Conservation (phyloP, 1,140 invertebrate species). For the Drosophila prosaltans region DNA sequence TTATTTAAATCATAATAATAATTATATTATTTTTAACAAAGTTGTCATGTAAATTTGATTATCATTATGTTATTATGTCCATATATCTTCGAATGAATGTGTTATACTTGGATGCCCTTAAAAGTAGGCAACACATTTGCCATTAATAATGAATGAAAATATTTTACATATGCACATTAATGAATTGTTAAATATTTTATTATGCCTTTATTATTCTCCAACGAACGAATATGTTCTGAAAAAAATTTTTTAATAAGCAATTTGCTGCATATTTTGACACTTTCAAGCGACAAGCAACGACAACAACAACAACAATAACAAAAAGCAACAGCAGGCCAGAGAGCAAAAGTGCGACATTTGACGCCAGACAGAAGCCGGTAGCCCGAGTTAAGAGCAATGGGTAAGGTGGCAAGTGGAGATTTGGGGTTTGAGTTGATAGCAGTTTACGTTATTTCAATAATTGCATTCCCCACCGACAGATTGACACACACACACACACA, state of each 20-base stretch:
- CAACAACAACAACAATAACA: slow-evolving; percentile 34
- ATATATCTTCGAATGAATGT: background rate
- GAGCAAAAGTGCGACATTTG: slow-evolving; percentile 76
- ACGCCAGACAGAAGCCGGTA: slow-evolving; percentile 42
- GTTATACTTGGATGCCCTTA: background rate
- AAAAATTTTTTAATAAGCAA: slow-evolving; percentile 30
- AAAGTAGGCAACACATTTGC: slow-evolving; percentile 17
- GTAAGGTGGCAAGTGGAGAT: slow-evolving; percentile 2
- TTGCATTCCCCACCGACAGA: slow-evolving; percentile 55
- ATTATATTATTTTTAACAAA: too few relatives aligned
- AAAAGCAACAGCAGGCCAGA: slow-evolving; percentile 66
- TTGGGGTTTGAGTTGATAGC: background rate
- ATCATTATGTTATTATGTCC: background rate
- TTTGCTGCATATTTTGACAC: slow-evolving; percentile 75
- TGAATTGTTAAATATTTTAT: slow-evolving; percentile 22
- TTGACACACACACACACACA: slow-evolving; percentile 22
- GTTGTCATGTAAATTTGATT: background rate
- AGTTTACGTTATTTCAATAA: slow-evolving; percentile 77
- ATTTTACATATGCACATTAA: slow-evolving; percentile 14
- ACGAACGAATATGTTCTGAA: background rate
- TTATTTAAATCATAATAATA: too few relatives aligned
- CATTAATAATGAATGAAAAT: slow-evolving; percentile 6
- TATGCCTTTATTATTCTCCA: background rate
- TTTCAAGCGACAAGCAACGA: slow-evolving; percentile 42
- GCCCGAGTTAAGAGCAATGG: background rate